Conservation (phyloP, 2,797 vertebrate species). For the Spinibarbus caldwelli region DNA sequence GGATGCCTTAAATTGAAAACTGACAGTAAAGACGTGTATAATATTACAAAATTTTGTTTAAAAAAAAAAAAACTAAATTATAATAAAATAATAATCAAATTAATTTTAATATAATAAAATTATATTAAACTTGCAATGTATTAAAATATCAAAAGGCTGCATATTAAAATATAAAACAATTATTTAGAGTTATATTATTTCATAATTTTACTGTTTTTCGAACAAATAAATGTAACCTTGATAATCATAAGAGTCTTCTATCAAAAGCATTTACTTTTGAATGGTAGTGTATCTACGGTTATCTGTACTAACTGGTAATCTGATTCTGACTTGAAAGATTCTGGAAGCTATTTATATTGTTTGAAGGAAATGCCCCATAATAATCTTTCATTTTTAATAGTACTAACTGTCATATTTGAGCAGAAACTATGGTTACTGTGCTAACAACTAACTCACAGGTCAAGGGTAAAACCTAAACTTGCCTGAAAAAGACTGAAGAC, state of each 20-base stretch:
- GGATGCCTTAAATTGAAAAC: not conserved
- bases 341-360: not conserved
- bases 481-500: not conserved
- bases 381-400: not conserved
- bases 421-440: slow-evolving; percentile 11
- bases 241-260: not conserved
- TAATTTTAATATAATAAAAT: not conserved
- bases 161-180: not conserved
- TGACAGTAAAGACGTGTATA: not conserved
- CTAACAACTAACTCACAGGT: slow-evolving; percentile 3
- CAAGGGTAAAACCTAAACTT: slow-evolving; percentile 4
- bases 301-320: not conserved
- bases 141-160: not conserved
- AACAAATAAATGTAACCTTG: not conserved
- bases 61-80: not conserved
- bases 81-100: too few species aligned
- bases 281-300: not conserved
- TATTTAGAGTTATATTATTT: not conserved
- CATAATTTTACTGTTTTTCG: too few species aligned
- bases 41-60: too few species aligned
- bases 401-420: not conserved
- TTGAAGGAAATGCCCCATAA: not conserved
- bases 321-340: not conserved
- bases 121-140: not conserved
- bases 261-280: not conserved